Percentiles rank a stretch among this genome's conserved stretches.
These are phyloP conservation scores for Mesocentrotus franciscanus DNA, from an alignment of 53 echinoderm and acorn worm species.

Conservation along the genomic window DNA sequence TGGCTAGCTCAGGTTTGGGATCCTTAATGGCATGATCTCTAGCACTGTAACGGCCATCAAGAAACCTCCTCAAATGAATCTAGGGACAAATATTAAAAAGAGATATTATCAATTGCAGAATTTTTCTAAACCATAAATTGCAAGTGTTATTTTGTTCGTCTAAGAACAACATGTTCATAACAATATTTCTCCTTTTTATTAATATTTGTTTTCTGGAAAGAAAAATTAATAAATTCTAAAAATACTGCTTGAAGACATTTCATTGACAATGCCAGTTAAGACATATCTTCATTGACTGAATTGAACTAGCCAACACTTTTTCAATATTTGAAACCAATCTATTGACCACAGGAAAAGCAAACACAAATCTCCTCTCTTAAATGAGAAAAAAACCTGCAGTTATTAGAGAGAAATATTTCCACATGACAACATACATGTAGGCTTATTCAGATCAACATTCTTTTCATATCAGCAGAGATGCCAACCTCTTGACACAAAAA, in stretches of 20 bases:
- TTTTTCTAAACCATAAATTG: no score
- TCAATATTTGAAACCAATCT: neutral
- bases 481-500: no score
- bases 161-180: no score
- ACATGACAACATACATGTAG: no score
- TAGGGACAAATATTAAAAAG: neutral
- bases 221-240: neutral
- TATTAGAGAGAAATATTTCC: neutral
- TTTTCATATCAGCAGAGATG: neutral
- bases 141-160: no score
- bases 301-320: neutral
- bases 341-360: neutral
- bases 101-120: neutral
- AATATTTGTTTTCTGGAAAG: neutral
- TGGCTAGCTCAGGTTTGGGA: conserved; percentile 62
- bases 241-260: neutral
- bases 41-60: conserved; percentile 83
- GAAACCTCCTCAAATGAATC: conserved; percentile 90
- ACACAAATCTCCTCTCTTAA: no score
- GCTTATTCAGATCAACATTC: no score
- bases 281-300: neutral
- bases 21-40: conserved; percentile 74
- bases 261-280: neutral
- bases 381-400: no score
- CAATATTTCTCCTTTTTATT: no score